Conservation (phyloP, 2,888 invertebrate species). For the Acanthosepion esculentum region DNA sequence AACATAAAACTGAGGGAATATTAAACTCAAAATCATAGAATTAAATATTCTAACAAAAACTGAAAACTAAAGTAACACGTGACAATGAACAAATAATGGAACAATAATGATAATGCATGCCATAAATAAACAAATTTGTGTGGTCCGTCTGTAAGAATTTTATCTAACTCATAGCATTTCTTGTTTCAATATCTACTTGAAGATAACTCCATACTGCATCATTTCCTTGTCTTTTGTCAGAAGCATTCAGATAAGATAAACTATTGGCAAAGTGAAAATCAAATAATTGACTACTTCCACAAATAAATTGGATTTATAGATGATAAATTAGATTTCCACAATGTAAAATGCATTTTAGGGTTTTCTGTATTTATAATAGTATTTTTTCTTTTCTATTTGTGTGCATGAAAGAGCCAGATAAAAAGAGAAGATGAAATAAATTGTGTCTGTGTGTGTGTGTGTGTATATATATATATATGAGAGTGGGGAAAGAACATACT, state of each 20-base stretch:
- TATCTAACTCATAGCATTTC: neutral
- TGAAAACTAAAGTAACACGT: neutral
- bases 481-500: no score
- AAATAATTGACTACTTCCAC: neutral
- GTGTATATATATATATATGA: no score
- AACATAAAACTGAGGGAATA: neutral
- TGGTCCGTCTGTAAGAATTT: neutral
- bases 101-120: neutral
- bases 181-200: neutral
- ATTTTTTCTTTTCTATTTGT: neutral
- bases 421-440: no score
- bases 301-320: slow-evolving; percentile 33
- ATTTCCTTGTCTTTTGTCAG: neutral
- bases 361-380: neutral
- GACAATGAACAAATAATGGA: neutral
- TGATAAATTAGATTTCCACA: neutral
- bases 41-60: neutral
- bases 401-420: neutral
- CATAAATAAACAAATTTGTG: neutral
- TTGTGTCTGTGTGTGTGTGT: no score
- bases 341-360: neutral
- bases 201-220: neutral
- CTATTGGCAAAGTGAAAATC: neutral
- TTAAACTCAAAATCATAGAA: neutral
- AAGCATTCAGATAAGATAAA: neutral